phyloP scores from a whole-genome alignment of 2,888 invertebrate species.

The Drosophila setosimentum region DNA sequence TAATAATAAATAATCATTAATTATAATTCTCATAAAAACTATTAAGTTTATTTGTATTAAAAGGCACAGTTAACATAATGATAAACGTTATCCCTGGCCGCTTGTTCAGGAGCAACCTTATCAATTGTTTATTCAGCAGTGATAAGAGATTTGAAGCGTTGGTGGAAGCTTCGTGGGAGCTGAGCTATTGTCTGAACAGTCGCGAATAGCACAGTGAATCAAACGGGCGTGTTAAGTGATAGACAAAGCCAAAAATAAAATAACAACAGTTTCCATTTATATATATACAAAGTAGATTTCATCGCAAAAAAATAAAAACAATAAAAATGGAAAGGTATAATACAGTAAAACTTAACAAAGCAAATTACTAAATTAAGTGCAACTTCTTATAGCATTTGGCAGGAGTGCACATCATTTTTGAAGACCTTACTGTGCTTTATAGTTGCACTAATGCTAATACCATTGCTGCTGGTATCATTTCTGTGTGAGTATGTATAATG shows the following conservation, averaged over 20 bases:
- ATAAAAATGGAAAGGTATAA: slow-evolving; percentile 52
- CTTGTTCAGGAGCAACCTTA: slow-evolving; percentile 46
- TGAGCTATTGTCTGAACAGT: slow-evolving; percentile 58
- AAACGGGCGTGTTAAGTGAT: slow-evolving; percentile 51
- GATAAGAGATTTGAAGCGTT: slow-evolving; percentile 46
- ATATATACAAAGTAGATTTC: slow-evolving; percentile 26
- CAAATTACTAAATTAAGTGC: slow-evolving; percentile 1
- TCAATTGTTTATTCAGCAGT: slow-evolving; percentile 36
- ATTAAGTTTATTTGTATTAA: background rate
- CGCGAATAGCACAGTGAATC: slow-evolving; percentile 44
- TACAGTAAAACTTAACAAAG: background rate
- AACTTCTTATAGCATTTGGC: slow-evolving; percentile 73
- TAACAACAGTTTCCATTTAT: slow-evolving; percentile 11
- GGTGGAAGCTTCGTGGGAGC: slow-evolving; percentile 47
- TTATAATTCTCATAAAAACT: background rate
- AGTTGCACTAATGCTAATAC: slow-evolving; percentile 79
- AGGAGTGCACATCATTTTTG: slow-evolving; percentile 77
- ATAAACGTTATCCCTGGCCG: background rate
- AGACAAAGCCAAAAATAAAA: slow-evolving; percentile 30
- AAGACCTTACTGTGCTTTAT: slow-evolving; percentile 82
- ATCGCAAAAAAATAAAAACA: background rate
- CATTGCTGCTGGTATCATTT: slow-evolving; percentile 81
- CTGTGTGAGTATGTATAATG: slow-evolving; percentile 81
- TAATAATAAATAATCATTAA: background rate
- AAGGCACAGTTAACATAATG: background rate